Evolutionary conservation across 2,888 invertebrate species (phyloP).

Genomic region (Frankliniella intonsa): DNA sequence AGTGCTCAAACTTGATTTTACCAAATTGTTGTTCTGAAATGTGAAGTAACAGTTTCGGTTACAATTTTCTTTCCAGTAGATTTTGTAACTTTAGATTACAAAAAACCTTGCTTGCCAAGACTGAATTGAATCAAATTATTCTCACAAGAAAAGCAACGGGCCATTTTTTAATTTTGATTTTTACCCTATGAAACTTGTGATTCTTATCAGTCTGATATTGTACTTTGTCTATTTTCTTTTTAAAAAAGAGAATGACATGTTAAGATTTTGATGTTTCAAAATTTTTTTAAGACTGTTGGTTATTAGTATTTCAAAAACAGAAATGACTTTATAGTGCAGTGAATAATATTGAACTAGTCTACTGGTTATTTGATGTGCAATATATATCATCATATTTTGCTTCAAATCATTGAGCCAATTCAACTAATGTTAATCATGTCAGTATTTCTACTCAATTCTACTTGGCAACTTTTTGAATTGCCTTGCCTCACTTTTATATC

Average conservation of each 20-base stretch:
- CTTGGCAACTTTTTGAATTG: no score
- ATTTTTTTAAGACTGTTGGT: constrained; percentile 13
- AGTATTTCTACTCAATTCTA: no score
- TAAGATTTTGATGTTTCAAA: constrained; percentile 4
- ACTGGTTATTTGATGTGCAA: neutral
- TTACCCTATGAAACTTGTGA: neutral
- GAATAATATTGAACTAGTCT: neutral
- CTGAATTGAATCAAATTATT: neutral
- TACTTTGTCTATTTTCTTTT: constrained; percentile 1
- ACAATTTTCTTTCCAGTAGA: neutral
- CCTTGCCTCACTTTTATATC: no score
- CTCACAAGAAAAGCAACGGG: neutral
- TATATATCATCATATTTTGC: neutral
- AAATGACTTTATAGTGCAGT: neutral
- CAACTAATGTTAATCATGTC: no score
- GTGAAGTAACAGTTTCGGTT: neutral
- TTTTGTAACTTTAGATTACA: neutral
- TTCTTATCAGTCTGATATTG: constrained; percentile 7
- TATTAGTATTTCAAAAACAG: neutral
- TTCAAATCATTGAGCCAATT: no score
- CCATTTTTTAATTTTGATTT: neutral
- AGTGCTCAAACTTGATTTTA: neutral
- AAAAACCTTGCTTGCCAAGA: neutral
- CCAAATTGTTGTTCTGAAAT: neutral
- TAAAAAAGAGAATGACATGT: neutral